Conservation (phyloP, 1,140 invertebrate genomes). For the Lepidostoma basale region DNA sequence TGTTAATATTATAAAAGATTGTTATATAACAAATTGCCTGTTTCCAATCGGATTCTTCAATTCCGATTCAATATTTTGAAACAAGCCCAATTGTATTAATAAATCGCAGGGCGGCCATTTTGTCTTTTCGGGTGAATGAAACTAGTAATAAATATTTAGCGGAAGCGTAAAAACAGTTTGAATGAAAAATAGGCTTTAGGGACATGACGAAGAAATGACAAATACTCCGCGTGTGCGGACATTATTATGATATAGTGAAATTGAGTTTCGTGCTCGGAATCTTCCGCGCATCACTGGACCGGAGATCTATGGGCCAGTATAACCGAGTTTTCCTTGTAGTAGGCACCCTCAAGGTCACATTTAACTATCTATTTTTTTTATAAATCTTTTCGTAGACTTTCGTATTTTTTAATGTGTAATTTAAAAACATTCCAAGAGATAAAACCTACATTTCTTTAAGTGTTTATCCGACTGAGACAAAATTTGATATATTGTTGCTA, state of each 20-base stretch:
- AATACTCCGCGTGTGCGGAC: not conserved
- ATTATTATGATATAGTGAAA: conserved; percentile 5
- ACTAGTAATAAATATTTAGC: conserved; percentile 1
- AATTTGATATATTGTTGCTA: conserved; percentile 18
- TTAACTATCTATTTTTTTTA: no score
- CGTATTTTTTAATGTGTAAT: conserved; percentile 5
- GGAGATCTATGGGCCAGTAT: not conserved
- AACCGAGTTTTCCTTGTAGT: not conserved
- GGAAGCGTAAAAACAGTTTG: not conserved
- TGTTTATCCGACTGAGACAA: not conserved
- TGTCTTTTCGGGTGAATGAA: not conserved
- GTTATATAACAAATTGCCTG: no score
- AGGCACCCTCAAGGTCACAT: no score
- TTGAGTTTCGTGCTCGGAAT: not conserved
- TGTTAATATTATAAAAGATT: no score
- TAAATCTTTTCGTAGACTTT: not conserved
- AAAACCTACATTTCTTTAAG: not conserved
- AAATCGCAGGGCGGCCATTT: not conserved
- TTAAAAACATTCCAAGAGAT: not conserved
- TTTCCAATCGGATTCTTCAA: no score
- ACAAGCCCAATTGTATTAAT: no score
- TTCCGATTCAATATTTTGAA: no score
- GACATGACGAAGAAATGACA: conserved; percentile 10
- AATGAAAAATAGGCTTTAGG: not conserved
- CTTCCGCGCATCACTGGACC: not conserved